Evolutionary conservation across 2,888 invertebrate species (phyloP).

Genomic region (Nymphalis polychloros): DNA sequence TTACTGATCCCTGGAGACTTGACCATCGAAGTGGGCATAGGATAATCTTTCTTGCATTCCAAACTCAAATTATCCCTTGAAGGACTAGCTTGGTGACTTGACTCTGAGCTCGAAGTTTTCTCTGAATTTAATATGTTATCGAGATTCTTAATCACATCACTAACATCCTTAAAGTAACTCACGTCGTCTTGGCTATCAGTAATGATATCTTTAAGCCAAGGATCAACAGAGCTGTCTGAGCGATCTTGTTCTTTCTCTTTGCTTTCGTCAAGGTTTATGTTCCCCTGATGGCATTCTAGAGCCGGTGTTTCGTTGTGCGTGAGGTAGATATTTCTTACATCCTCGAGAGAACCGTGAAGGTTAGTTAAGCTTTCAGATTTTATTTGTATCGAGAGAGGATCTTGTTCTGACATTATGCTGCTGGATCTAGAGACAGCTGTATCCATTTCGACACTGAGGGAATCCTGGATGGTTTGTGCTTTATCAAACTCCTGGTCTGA

Average conservation of each 20-base stretch:
- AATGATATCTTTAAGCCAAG: slow-evolving; percentile 83
- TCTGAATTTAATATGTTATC: slow-evolving; percentile 84
- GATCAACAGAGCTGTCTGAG: slow-evolving; percentile 78
- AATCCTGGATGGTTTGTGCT: slow-evolving; percentile 54
- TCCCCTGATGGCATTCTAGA: slow-evolving; percentile 71
- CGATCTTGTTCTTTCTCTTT: slow-evolving; percentile 62
- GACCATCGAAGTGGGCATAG: slow-evolving; percentile 68
- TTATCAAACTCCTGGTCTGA: slow-evolving; percentile 61
- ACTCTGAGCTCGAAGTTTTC: slow-evolving; percentile 82
- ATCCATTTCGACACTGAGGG: slow-evolving; percentile 64
- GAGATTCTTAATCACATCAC: slow-evolving; percentile 84
- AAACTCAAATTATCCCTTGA: slow-evolving; percentile 74
- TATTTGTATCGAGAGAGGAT: slow-evolving; percentile 64
- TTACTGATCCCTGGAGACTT: slow-evolving; percentile 75
- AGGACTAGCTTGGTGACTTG: slow-evolving; percentile 81
- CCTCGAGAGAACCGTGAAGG: slow-evolving; percentile 86
- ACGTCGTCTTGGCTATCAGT: slow-evolving; percentile 82
- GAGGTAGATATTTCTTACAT: slow-evolving; percentile 76
- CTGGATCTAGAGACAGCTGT: slow-evolving; percentile 69
- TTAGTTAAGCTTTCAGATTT: slow-evolving; percentile 83
- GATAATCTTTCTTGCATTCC: slow-evolving; percentile 74
- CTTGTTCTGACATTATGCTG: slow-evolving; percentile 72
- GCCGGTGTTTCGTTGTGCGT: slow-evolving; percentile 70
- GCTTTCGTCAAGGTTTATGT: slow-evolving; percentile 59
- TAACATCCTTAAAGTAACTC: slow-evolving; percentile 82